A percentile compares a stretch with the other conserved stretches of the same genome.
These are phyloP conservation scores for Plodia interpunctella DNA, from an alignment of 1,140 invertebrate species.

Conservation along the genomic window DNA sequence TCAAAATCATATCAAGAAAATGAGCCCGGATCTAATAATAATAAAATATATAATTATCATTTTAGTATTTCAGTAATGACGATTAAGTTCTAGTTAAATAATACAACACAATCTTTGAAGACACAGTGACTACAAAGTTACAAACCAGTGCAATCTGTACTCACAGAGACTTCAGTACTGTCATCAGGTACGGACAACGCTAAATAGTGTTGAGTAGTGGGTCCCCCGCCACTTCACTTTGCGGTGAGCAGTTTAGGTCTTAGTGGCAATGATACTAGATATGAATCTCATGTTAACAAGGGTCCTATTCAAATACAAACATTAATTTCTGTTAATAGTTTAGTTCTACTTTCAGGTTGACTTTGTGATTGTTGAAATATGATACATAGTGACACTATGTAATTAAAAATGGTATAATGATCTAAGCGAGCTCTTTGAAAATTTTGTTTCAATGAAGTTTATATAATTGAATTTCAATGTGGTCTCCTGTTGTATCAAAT, in stretches of 20 bases:
- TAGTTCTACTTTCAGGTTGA: conserved; percentile 15
- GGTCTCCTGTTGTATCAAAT: no score
- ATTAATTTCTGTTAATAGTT: conserved; percentile 14
- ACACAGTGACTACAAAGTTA: neutral
- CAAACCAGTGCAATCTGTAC: neutral
- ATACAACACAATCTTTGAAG: no score
- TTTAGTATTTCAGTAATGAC: no score
- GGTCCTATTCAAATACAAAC: neutral
- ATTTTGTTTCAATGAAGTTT: no score
- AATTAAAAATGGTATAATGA: no score
- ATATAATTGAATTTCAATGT: no score
- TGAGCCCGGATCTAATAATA: neutral
- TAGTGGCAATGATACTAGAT: conserved; percentile 29
- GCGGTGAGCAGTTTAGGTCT: conserved; percentile 40
- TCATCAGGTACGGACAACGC: conserved; percentile 36
- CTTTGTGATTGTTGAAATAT: no score
- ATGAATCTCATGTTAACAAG: conserved; percentile 17
- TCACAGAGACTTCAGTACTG: conserved; percentile 16
- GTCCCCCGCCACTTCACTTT: conserved; percentile 37
- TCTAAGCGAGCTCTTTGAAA: no score
- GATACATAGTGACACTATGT: no score
- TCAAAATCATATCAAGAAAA: no score
- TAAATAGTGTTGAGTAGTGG: conserved; percentile 25
- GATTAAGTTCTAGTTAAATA: no score
- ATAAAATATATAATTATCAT: no score